A percentile compares a stretch with the other conserved stretches of the same genome.
These are phyloP conservation scores for Capra hircus DNA, from an alignment of 2,113 vertebrate species.

Conservation along the genomic window DNA sequence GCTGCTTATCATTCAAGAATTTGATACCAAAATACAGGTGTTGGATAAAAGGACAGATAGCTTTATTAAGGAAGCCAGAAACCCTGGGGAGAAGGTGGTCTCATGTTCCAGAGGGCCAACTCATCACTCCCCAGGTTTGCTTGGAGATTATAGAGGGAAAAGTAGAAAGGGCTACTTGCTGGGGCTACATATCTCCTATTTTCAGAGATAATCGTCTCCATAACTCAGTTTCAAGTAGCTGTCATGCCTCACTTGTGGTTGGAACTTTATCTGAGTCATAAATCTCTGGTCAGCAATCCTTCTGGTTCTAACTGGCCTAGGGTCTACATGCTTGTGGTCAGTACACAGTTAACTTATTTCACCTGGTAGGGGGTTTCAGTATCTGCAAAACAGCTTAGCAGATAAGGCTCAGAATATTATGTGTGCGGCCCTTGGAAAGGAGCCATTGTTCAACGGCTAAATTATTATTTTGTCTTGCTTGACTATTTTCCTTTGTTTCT, in stretches of 20 bases:
- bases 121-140: background rate
- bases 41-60: background rate
- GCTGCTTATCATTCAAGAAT: background rate
- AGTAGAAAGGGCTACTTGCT: background rate
- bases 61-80: background rate
- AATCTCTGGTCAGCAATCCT: background rate
- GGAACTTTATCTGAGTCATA: background rate
- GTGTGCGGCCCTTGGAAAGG: background rate
- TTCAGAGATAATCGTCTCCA: background rate
- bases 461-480: background rate
- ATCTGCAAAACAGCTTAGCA: background rate
- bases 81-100: background rate
- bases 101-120: background rate
- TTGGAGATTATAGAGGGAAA: background rate
- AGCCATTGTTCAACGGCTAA: background rate
- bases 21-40: background rate
- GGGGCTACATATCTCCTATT: background rate
- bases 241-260: background rate
- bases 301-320: background rate
- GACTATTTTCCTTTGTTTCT: background rate
- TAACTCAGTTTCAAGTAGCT: background rate
- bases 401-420: background rate
- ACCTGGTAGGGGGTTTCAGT: background rate
- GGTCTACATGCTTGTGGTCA: background rate
- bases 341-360: background rate